A percentile compares a stretch with the other conserved stretches of the same genome.
Evolutionary conservation across 1,140 invertebrate species (phyloP).

Genomic region (Danaus plexippus): DNA sequence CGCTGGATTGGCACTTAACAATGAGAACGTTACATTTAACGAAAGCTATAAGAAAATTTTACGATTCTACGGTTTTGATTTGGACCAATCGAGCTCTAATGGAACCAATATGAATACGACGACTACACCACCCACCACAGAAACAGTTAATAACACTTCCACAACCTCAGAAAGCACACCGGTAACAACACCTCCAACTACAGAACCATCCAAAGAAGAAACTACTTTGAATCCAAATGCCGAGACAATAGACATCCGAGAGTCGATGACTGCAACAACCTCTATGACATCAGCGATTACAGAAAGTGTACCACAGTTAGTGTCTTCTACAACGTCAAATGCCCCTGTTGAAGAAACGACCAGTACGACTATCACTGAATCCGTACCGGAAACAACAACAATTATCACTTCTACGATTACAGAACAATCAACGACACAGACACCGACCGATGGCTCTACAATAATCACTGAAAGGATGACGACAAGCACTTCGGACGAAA

Average conservation of each 20-base stretch:
- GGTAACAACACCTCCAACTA: slow-evolving; percentile 7
- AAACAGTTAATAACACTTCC: slow-evolving; percentile 24
- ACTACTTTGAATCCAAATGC: slow-evolving; percentile 42
- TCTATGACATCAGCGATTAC: slow-evolving; percentile 12
- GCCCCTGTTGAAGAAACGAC: slow-evolving; percentile 11
- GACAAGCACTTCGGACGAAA: too few species aligned
- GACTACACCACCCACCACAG: slow-evolving; percentile 18
- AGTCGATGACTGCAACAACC: slow-evolving; percentile 20
- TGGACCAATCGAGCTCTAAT: slow-evolving; percentile 39
- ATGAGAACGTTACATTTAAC: slow-evolving; percentile 80
- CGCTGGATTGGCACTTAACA: slow-evolving; percentile 82
- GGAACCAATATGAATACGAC: slow-evolving; percentile 13
- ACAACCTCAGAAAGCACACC: slow-evolving; percentile 10
- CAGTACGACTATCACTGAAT: slow-evolving; percentile 1
- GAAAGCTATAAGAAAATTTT: slow-evolving; percentile 79
- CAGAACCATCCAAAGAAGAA: slow-evolving; percentile 33
- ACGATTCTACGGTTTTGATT: slow-evolving; percentile 84
- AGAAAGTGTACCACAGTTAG: background rate
- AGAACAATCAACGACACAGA: slow-evolving; percentile 17
- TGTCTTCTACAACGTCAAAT: slow-evolving; percentile 5
- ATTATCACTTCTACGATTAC: slow-evolving; percentile 6
- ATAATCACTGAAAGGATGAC: background rate
- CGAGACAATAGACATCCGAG: slow-evolving; percentile 37
- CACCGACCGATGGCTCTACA: slow-evolving; percentile 10
- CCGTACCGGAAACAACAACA: slow-evolving; percentile 12